Base-by-base conservation (phyloP, 1,140 invertebrate genomes). In the Chionoecetes opilio region DNA sequence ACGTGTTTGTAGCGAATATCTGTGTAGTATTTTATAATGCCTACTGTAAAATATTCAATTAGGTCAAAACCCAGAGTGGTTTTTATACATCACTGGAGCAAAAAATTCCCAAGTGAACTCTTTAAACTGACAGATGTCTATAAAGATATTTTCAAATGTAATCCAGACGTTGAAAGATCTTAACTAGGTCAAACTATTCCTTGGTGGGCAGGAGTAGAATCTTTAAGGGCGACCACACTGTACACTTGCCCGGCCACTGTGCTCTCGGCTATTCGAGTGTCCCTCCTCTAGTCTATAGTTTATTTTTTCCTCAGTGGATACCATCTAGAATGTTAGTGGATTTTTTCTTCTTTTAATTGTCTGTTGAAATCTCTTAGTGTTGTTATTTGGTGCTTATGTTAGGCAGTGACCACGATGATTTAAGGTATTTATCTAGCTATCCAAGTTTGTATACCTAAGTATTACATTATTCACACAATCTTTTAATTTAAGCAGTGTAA, bases 331-430 rank as follows among this genome's bases (percentile, higher is more conserved):
- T 87, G 35, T 91, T 84, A 29, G 75, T 91, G 37, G 82, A 85
- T 63, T 82, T 63, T 37, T 88, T 63, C 17, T 82, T 17, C 37
- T 46, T 31, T 75, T 75, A 21, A 2, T 91, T 86, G n/a, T 94
- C n/a, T 34, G 34, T 31, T 84, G 32, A 31, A 31, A n/a, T 84
- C 63, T 41, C 87, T 87, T 86, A 41, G 32, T 37, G 38, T 87
- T 26, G 63, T 38, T 92, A 84, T 90, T 85, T 88, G 84, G 94
- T 95, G 94, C 94, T 92, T 92, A 86, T 95, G 90, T 95, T 95
- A 91, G 93, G 94, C 94, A 95, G 94, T 92, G 94, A 95, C 53
- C 94, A 26, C 63, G n/a, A 75, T 75, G 63, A 75, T 75, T 75
- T 75, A 75, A n/a, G 21, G 21, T n/a, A 21, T 75, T 53, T 88